Percentiles rank a stretch among this genome's conserved stretches.
phyloP scores from a whole-genome alignment of 1,140 invertebrate genomes.

The Cydia amplana region DNA sequence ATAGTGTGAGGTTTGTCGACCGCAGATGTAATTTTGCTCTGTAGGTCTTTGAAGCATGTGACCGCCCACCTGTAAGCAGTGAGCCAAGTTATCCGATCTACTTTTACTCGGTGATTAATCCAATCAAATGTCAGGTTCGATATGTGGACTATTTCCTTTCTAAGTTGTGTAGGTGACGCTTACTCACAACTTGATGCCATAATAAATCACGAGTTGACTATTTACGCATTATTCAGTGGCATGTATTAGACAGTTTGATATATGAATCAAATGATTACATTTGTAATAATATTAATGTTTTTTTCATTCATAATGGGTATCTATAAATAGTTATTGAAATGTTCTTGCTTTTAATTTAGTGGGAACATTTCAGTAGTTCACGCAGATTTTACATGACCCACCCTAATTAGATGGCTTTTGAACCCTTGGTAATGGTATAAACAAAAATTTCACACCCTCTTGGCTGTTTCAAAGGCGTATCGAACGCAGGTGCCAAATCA shows the following conservation, averaged over 20 bases:
- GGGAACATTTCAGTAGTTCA: too few relatives aligned
- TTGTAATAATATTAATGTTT: background rate
- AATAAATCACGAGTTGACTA: constrained; percentile 9
- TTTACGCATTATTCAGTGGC: background rate
- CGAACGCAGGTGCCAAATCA: background rate
- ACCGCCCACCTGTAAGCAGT: constrained; percentile 14
- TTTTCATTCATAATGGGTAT: background rate
- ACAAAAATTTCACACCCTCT: background rate
- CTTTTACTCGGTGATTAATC: constrained; percentile 29
- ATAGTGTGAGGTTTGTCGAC: background rate
- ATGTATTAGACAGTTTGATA: constrained; percentile 5
- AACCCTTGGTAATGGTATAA: background rate
- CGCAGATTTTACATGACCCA: background rate
- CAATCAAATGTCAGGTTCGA: constrained; percentile 15
- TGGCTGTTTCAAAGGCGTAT: background rate
- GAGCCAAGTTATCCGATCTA: constrained; percentile 23
- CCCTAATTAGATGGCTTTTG: background rate
- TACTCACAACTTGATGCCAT: constrained; percentile 9
- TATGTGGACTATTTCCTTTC: constrained; percentile 25
- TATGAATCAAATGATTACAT: background rate
- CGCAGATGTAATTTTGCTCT: background rate
- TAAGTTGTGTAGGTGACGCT: constrained; percentile 13
- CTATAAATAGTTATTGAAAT: too few relatives aligned
- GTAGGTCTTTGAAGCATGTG: background rate
- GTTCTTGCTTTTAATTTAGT: too few relatives aligned